Conservation (phyloP, 2,888 invertebrate genomes). For the Chloroclystis v-ata region DNA sequence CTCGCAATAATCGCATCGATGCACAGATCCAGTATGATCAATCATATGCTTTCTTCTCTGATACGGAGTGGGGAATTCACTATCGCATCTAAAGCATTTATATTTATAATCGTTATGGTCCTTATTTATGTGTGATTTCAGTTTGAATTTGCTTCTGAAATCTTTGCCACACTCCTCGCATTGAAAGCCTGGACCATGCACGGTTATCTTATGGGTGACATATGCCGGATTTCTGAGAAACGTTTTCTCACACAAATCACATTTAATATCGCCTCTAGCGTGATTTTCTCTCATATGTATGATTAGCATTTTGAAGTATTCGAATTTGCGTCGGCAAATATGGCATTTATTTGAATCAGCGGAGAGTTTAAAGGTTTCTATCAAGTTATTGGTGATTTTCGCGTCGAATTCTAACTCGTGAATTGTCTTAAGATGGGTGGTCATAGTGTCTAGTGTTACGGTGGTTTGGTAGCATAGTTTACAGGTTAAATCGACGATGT, state of each 20-base stretch:
- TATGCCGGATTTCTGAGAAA: conserved; percentile 4
- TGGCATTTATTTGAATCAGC: conserved; percentile 20
- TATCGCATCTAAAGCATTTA: conserved; percentile 38
- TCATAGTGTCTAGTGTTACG: conserved; percentile 24
- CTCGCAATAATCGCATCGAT: conserved; percentile 43
- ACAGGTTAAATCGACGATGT: conserved; percentile 29
- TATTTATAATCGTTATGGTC: conserved; percentile 38
- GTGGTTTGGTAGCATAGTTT: conserved; percentile 29
- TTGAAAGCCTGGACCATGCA: conserved; percentile 26
- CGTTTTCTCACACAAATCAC: conserved; percentile 21
- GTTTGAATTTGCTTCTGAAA: conserved; percentile 26
- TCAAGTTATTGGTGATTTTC: conserved; percentile 1
- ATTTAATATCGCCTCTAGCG: conserved; percentile 15
- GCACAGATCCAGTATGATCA: conserved; percentile 31
- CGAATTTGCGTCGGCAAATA: conserved; percentile 19
- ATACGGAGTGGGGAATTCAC: conserved; percentile 39
- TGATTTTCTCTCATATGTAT: conserved; percentile 21
- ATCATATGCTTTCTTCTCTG: conserved; percentile 39
- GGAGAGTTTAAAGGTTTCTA: conserved; percentile 21
- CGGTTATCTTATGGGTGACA: conserved; percentile 7
- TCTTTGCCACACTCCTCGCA: conserved; percentile 39
- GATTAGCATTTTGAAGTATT: conserved; percentile 19
- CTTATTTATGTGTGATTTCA: conserved; percentile 34
- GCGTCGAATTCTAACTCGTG: conserved; percentile 24
- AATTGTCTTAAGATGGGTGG: conserved; percentile 29